These are phyloP conservation scores for Spinibarbus caldwelli DNA, from an alignment of 2,797 vertebrate species.

Conservation along the genomic window DNA sequence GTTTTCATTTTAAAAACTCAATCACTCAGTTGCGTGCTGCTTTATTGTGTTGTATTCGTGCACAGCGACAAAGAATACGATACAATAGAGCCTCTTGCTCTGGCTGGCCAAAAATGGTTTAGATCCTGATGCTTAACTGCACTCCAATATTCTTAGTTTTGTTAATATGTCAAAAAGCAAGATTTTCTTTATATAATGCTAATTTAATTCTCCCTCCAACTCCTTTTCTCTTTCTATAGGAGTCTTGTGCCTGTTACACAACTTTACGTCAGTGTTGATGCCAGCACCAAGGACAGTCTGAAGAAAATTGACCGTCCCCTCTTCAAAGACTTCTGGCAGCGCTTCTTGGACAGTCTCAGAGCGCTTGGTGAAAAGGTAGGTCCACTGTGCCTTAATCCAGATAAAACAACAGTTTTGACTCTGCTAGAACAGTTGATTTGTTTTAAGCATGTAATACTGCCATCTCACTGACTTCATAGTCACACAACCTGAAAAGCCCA, in stretches of 20 bases:
- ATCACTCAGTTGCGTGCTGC: background rate
- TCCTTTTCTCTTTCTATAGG: slow-evolving; percentile 69
- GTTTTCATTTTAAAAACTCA: background rate
- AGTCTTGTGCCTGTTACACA: slow-evolving; percentile 91
- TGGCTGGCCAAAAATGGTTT: background rate
- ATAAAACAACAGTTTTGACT: background rate
- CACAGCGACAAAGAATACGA: background rate
- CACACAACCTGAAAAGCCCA: background rate
- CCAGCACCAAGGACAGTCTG: slow-evolving; percentile 92
- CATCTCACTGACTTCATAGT: background rate
- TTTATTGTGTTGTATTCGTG: background rate
- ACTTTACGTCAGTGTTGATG: slow-evolving; percentile 94
- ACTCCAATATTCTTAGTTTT: background rate
- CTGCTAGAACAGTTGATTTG: background rate
- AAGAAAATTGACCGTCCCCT: slow-evolving; percentile 94
- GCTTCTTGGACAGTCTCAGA: slow-evolving; percentile 89
- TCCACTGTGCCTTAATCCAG: background rate
- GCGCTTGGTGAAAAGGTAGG: slow-evolving; percentile 94
- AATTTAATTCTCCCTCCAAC: background rate
- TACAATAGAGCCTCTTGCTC: background rate
- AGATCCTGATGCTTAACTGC: background rate
- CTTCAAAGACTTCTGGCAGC: slow-evolving; percentile 96
- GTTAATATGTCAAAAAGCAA: slow-evolving; percentile 13
- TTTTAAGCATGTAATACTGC: background rate
- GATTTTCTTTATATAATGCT: background rate